Evolutionary conservation across 1,140 invertebrate genomes (phyloP), one percentile per base, ranked within the genome.

Genomic region (Yoshiicerus persimilis): DNA sequence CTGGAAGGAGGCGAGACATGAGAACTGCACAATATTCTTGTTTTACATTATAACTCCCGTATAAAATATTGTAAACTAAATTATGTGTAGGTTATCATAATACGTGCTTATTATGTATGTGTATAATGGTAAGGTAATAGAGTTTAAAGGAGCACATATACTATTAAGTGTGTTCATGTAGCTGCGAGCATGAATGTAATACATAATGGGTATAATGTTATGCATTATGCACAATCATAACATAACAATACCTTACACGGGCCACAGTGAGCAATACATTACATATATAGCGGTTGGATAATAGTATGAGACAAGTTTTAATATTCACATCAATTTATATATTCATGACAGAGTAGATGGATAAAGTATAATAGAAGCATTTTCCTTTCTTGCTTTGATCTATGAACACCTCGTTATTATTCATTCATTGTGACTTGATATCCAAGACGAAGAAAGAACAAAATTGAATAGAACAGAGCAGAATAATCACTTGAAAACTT

Each of bases 401-500:
- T 38, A 80, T 80, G 75, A 80, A 80, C 75, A 80, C 75, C 75
- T 80, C 32, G 75, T 80, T 80, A 80, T 80, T 80, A 80, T 80
- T 80, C 75, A 80, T 80, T 80, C 75, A 80, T 80, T 80, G 75
- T 80, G 75, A 80, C 32, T 80, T 38, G 75, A 80, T 80, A 80
- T 20, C 75, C 75, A 34, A 80, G 75, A 80, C 47, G 75, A 38
- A 80, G 75, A 38, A 36, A 80, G 34, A 32, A 80, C 6, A 16
- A 80, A 80, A 80, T 32, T 80, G 75, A 80, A 34, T 80, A 32
- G 32, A 80, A 80, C 34, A 80, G 75, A n/a, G 30, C 32, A 80
- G 75, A 80, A 80, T 80, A 80, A 80, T 80, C 75, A 80, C 75
- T 80, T 80, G 75, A 80, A 80, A 80, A 80, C 75, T 80, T 80